These are phyloP conservation scores for Zoroaster sp. DNA, from an alignment of 53 echinoderm and acorn worm species.

Conservation along the genomic window DNA sequence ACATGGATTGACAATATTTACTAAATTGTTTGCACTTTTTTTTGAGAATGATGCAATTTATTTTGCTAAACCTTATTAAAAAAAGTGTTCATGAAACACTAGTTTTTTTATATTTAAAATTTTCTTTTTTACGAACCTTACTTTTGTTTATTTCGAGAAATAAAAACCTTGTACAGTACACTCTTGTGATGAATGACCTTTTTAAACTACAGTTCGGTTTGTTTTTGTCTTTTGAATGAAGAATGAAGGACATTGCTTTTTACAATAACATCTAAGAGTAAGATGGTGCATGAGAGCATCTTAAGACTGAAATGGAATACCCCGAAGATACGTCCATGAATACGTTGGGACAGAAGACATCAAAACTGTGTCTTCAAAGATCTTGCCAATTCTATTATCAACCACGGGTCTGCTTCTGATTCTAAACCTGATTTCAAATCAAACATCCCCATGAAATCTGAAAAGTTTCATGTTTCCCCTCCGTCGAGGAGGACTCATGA, in stretches of 20 bases:
- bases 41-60: neutral
- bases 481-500: conserved; percentile 1
- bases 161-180: neutral
- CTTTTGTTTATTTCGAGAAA: neutral
- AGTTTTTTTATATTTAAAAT: neutral
- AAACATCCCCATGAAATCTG: neutral
- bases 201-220: neutral
- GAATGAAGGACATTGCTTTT: neutral
- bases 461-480: conserved; percentile 25
- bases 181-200: neutral
- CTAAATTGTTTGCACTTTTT: neutral
- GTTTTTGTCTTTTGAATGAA: neutral
- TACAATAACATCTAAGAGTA: neutral
- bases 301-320: neutral
- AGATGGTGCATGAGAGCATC: neutral
- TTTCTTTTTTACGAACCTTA: neutral
- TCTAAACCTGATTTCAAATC: neutral
- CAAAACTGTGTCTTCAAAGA: neutral
- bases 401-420: neutral
- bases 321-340: neutral
- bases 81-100: neutral
- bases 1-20: no score
- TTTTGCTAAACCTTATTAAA: neutral
- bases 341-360: neutral
- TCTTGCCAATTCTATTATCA: neutral